Base-by-base conservation (phyloP, 2,797 vertebrate genomes). In the Anas acuta region DNA sequence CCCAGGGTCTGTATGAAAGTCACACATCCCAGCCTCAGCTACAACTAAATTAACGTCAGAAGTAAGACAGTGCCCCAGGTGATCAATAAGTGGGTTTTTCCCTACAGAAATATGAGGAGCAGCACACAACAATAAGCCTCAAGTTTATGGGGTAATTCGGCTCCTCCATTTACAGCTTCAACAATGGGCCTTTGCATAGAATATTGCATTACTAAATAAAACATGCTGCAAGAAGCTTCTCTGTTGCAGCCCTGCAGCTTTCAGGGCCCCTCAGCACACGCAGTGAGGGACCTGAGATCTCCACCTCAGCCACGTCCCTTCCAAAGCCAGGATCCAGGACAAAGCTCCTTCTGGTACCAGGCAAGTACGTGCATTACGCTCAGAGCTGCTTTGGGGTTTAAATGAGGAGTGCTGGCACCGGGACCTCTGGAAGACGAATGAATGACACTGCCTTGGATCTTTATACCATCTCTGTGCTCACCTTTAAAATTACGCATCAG, bases 191-290 rank as follows among this genome's bases (percentile, higher is more conserved):
- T 88, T 96, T 93, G 74, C 93, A 90, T 62, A 80, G 88, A 78
- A 87, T 92, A 96, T 94, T 95, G 95, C 88, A 78, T 95, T 92
- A 93, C 96, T 97, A 96, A 96, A 96, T 95, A 96, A 9, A 37
- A 11, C 32, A 67, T 71, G 60, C 91, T 91, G 74, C 84, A 93
- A 92, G 81, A 35, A 76, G 67, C 64, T 84, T 87, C 90, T 74
- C 26, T 87, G 37, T 20, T 87, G 61, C 65, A 93, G 43, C 67
- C 41, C 9, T 60, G 39, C 49, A 47, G 45, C 41, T 72, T 94
- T 90, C 58, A 73, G 74, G 51, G 20, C 32, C 30, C 41, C 26
- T 64, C 71, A 83, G 69, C 45, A 89, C 61, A 64, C 4, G 20
- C 3, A 62, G 39, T 6, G 39, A 84, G 35, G 39, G 79, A 78